Percentiles rank a stretch among this genome's conserved stretches.
These are phyloP conservation scores for Synanthedon myopaeformis DNA, from an alignment of 2,888 invertebrate species.

Conservation along the genomic window DNA sequence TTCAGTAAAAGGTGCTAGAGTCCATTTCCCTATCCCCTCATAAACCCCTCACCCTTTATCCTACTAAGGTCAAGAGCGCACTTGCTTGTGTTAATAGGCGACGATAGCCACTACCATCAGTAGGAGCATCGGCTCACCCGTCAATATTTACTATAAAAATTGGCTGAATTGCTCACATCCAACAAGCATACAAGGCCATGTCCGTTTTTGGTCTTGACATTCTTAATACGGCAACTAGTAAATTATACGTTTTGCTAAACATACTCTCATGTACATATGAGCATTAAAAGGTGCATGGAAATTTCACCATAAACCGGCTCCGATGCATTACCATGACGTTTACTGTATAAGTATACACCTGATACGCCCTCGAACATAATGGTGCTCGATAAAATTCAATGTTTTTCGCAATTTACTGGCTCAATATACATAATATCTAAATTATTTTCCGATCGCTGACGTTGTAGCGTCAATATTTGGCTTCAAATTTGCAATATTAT, in stretches of 20 bases:
- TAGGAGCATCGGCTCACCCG: no score
- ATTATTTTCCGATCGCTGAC: slow-evolving; percentile 9
- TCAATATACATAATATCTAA: slow-evolving; percentile 3
- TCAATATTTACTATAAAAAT: slow-evolving; percentile 2
- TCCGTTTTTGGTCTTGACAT: slow-evolving; percentile 2
- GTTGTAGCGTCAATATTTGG: not conserved
- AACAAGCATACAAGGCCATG: not conserved
- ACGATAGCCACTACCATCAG: no score
- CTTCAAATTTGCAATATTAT: slow-evolving; percentile 3
- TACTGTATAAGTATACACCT: not conserved
- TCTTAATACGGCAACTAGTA: slow-evolving; percentile 4
- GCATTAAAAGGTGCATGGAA: slow-evolving; percentile 3
- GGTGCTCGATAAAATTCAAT: slow-evolving; percentile 19
- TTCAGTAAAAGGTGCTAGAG: no score
- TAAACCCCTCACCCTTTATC: no score
- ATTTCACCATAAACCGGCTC: slow-evolving; percentile 8
- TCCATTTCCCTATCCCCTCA: no score
- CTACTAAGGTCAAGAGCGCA: no score
- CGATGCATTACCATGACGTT: slow-evolving; percentile 5
- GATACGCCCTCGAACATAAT: slow-evolving; percentile 11
- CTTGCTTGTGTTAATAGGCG: no score
- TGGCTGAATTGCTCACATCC: not conserved
- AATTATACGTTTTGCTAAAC: slow-evolving; percentile 8
- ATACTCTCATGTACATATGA: slow-evolving; percentile 7
- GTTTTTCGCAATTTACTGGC: slow-evolving; percentile 11